Percentiles rank a stretch among this genome's conserved stretches.
Conservation (phyloP, 1,140 invertebrate genomes). For the Drosophila neocordata region DNA sequence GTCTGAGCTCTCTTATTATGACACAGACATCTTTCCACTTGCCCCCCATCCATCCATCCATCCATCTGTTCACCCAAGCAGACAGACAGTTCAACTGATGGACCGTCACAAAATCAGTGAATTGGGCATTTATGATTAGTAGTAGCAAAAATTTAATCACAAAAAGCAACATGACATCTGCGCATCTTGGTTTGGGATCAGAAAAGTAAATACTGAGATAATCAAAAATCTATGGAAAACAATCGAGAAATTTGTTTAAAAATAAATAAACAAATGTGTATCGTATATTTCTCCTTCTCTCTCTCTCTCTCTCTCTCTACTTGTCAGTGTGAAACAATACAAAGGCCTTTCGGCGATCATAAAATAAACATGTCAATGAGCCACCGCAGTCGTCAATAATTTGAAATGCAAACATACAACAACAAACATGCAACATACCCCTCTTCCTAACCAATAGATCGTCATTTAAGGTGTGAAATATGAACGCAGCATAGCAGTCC, state of each 20-base stretch:
- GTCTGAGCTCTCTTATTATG: constrained; percentile 46
- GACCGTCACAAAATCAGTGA: constrained; percentile 26
- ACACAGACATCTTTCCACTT: constrained; percentile 37
- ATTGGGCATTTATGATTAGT: constrained; percentile 58
- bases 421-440: too few relatives aligned
- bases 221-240: constrained; percentile 36
- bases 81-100: neutral
- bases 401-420: constrained; percentile 81
- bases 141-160: constrained; percentile 67
- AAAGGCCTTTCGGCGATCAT: constrained; percentile 60
- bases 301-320: neutral
- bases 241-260: constrained; percentile 70
- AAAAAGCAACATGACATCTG: constrained; percentile 54
- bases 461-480: constrained; percentile 79
- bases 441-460: constrained; percentile 26
- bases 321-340: constrained; percentile 43
- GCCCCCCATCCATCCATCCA: constrained; percentile 2
- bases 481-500: constrained; percentile 47
- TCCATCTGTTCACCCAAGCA: neutral
- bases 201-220: constrained; percentile 4
- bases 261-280: constrained; percentile 55
- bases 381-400: constrained; percentile 54
- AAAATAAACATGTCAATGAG: constrained; percentile 78
- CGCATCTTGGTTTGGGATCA: constrained; percentile 37
- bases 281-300: constrained; percentile 19